Base-by-base conservation (phyloP, 2,797 vertebrate species). In the Nasua narica region DNA sequence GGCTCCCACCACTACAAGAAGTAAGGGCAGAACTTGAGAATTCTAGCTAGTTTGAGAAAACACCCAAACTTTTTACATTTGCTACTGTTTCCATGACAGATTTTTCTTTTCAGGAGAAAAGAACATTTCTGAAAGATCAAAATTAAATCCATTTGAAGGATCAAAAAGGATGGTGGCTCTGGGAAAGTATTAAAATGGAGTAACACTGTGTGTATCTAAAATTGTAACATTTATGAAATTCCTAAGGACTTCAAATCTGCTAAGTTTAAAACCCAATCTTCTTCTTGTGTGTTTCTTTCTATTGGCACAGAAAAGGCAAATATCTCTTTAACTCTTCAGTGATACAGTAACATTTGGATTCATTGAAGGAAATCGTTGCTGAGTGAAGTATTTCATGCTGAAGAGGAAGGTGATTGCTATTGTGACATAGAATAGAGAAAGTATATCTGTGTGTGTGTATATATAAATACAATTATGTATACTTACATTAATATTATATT, bases 71-170 rank as follows among this genome's bases (percentile, higher is more conserved):
- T 95, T 94, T 94, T 89, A 89, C 67, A 95, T 96, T 88, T 93
- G 85, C 78, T 96, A 27, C 76, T 70, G 62, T 97, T 98, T 96
- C 86, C 83, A 77, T 96, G 95, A 78, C 94, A 93, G 79, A 87
- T 70, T 86, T 88, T 96, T 94, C 43, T 96, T 84, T 91, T 86
- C 25, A 58, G 56, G 58, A 87, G 83, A 95, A 96, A 95, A 77
- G 91, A 96, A 95, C 40, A 94, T 93, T 97, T 90, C 54, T 83
- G 85, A 96, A 96, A 94, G 46, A 96, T 96, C 83, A 93, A 93
- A 95, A 93, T 95, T 84, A 93, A 96, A 93, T 95, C 62, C 46
- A 69, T 84, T 79, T 84, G 23, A 96, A 97, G 70, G 43, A 67
- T 84, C 12, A 67, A 76, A 95, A 93, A 83, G 25, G 32, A 62